Evolutionary conservation across 1,140 invertebrate species (phyloP), one percentile per base, ranked within the genome.

Genomic region (Meloidogyne chitwoodi): DNA sequence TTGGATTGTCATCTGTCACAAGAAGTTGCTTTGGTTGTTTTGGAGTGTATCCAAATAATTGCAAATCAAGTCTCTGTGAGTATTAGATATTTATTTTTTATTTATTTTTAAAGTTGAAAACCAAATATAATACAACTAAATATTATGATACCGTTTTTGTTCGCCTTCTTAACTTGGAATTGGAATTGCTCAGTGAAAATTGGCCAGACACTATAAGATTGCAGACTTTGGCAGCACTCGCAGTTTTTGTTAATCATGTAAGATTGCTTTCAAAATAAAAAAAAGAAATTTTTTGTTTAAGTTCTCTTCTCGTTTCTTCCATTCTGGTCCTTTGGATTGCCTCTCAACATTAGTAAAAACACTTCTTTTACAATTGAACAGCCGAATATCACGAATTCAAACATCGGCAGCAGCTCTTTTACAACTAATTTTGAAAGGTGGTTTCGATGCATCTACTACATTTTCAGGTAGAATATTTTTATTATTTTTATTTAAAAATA

Each of bases 171-270:
- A 91, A 91, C 66, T 91, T 94, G 38, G 94, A 95, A 85, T 86
- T 97, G n/a, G 91, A 91, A 6, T 92, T 95, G 80, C 89, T 97
- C 14, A 92, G 93, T 88, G 90, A 93, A 29, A 93, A 93, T 4
- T 94, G 96, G 86, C 95, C 94, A 34, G 94, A 96, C 88, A 91
- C 90, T 14, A 88, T 96, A 29, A 92, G 94, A 80, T 92, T 93
- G 80, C 94, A 96, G 86, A 91, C 95, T 4, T 96, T 97, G 88
- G 93, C 93, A 12, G 92, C 93, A 0, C 88, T 96, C 29, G 90
- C 94, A 81, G 92, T 93, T 0, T 96, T 95, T 82, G 92, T 96
- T 41, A 94, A 94, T 88, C 93, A 95, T 88, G 72, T 90, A 91
- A 77, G 91, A 91, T 93, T 26, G 94, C 31, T 19, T 86, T 66